Base-by-base conservation (phyloP, 2,888 invertebrate genomes). In the Serripes groenlandicus region DNA sequence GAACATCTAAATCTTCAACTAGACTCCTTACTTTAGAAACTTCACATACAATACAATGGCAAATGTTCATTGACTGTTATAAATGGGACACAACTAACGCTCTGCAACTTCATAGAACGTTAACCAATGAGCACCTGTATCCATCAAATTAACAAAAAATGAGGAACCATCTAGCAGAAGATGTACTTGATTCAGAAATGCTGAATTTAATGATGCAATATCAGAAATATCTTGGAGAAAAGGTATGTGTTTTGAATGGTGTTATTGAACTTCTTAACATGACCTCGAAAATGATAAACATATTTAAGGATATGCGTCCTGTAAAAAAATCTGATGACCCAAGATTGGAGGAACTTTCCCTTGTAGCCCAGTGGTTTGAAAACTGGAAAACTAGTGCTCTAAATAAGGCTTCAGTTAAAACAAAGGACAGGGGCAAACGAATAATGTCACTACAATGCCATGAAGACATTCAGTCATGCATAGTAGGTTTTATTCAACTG, bases 121-220 rank as follows among this genome's bases (percentile, higher is more conserved):
- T 85, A n/a, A 74, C 74, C 18, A 60, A 78, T 35, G 83, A 81
- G n/a, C 85, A 87, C 30, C n/a, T 85, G 0, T 76, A 64, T 49
- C 85, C n/a, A 60, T 21, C 49, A 26, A 71, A 3, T 15, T 76
- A 74, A 21, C 34, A 21, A 58, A 81, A 78, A 80, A 83, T 83
- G 78, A 60, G 83, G 9, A 83, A 83, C 30, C 75, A 83, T 35
- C 73, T 78, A 11, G 81, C 81, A 42, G 77, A 81, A 21, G 74
- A 81, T 28, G 49, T 81, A 0, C 49, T 77, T 11, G 71, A 81
- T 32, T 32, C 30, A 23, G 81, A 81, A 30, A 77, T 77, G 81
- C 42, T 81, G 21, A 34, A 81, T 42, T 26, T 58, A 4, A 70
- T 81, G 70, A 7, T 21, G 15, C 74, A 73, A 26, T 70, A 78